These are phyloP conservation scores for Macrobrachium rosenbergii DNA, from an alignment of 1,140 invertebrate species.

Conservation along the genomic window DNA sequence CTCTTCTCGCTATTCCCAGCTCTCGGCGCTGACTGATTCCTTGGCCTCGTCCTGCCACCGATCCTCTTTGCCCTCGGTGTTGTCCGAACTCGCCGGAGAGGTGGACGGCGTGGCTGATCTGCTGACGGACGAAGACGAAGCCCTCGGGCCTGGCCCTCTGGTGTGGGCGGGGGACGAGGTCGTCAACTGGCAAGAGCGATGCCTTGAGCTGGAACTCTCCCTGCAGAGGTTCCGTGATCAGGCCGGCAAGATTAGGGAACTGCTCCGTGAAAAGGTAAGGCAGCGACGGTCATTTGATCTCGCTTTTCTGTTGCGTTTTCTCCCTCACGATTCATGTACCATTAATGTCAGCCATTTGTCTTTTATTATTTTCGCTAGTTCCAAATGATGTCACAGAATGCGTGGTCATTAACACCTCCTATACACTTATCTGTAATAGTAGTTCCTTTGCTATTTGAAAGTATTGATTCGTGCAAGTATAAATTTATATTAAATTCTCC, in stretches of 20 bases:
- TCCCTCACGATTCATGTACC: not conserved
- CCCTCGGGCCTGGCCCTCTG: constrained; percentile 31
- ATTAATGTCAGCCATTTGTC: no score
- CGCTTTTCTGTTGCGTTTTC: not conserved
- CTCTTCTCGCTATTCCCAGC: constrained; percentile 51
- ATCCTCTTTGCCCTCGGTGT: constrained; percentile 70
- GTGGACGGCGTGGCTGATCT: constrained; percentile 56
- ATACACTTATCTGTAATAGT: no score
- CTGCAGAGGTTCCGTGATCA: constrained; percentile 85
- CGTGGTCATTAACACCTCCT: no score
- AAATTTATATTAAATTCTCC: no score
- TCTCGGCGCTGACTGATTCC: constrained; percentile 69
- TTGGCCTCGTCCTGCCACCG: constrained; percentile 45
- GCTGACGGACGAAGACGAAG: constrained; percentile 49
- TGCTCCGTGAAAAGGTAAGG: constrained; percentile 87
- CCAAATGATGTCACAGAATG: no score
- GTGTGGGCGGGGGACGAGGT: constrained; percentile 64
- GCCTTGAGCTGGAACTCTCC: constrained; percentile 84
- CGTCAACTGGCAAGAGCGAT: constrained; percentile 84
- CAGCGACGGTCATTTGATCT: not conserved
- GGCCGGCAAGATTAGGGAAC: constrained; percentile 85
- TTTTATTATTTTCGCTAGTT: no score
- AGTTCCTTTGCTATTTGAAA: no score
- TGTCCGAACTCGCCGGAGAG: constrained; percentile 72
- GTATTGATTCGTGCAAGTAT: no score